A percentile compares a stretch with the other conserved stretches of the same genome.
phyloP scores from a whole-genome alignment of 2,888 invertebrate genomes.

The Aleiodes alternator region DNA sequence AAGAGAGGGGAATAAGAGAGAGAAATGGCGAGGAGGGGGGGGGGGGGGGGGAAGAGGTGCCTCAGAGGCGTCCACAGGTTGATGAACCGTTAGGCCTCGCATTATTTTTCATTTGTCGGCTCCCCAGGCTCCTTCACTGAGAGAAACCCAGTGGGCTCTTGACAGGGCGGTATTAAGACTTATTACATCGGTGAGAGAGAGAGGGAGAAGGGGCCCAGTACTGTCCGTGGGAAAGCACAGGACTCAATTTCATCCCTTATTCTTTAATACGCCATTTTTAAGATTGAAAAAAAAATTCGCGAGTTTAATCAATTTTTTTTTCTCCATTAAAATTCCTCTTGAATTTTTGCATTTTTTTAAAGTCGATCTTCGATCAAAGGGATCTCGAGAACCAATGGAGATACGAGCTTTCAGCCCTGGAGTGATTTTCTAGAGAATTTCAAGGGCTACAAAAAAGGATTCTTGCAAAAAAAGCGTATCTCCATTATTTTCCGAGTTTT shows the following conservation, averaged over 20 bases:
- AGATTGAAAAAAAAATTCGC: too few species aligned
- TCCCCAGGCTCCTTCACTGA: slow-evolving; percentile 49
- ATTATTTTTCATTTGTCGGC: slow-evolving; percentile 62
- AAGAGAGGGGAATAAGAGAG: not conserved
- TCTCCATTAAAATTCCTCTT: too few species aligned
- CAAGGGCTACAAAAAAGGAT: too few species aligned
- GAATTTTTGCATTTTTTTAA: too few species aligned
- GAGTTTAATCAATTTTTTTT: too few species aligned
- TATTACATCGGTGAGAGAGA: slow-evolving; percentile 49
- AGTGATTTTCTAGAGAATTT: too few species aligned
- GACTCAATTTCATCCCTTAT: slow-evolving; percentile 31
- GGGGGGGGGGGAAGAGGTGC: not conserved
- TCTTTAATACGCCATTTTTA: not conserved
- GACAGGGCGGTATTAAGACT: slow-evolving; percentile 55
- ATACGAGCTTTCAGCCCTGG: too few species aligned
- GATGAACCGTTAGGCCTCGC: slow-evolving; percentile 57
- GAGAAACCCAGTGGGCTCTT: slow-evolving; percentile 34
- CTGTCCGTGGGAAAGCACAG: slow-evolving; percentile 39
- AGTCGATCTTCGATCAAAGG: too few species aligned
- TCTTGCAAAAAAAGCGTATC: too few species aligned
- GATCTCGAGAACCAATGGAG: too few species aligned
- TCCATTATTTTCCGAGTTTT: too few species aligned
- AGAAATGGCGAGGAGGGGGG: too few species aligned
- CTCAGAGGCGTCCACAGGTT: slow-evolving; percentile 46
- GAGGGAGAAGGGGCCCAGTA: not conserved